Evolutionary conservation across 1,140 invertebrate genomes (phyloP).

Genomic region (Sarcophaga bullata): DNA sequence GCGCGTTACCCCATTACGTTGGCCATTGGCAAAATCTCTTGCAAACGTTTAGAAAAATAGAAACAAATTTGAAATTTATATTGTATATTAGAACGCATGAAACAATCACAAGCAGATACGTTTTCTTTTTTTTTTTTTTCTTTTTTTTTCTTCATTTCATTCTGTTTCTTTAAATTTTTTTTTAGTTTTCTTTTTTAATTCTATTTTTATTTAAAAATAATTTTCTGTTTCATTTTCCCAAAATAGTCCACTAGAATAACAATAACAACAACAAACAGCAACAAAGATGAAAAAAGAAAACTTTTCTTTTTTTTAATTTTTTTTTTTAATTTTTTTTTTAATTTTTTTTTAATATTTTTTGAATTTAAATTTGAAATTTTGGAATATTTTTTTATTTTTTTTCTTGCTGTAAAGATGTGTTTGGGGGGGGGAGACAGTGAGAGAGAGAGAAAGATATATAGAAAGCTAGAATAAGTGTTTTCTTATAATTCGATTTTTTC

Average conservation of each 20-base stretch:
- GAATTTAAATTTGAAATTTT: background rate
- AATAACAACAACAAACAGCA: background rate
- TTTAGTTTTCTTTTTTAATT: background rate
- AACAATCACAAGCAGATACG: too few relatives aligned
- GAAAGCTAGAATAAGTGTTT: too few relatives aligned
- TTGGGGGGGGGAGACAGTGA: background rate
- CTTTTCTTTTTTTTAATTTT: background rate
- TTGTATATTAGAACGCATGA: background rate
- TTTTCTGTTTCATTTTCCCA: slow-evolving; percentile 17
- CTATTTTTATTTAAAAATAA: slow-evolving; percentile 5
- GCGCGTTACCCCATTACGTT: slow-evolving; percentile 44
- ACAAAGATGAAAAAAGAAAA: too few relatives aligned
- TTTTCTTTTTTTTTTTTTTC: too few relatives aligned
- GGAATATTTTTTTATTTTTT: background rate
- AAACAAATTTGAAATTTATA: slow-evolving; percentile 11
- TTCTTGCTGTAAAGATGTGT: background rate
- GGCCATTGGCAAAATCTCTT: slow-evolving; percentile 35
- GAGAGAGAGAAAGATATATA: too few relatives aligned
- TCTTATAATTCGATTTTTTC: background rate
- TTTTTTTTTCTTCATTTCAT: too few relatives aligned
- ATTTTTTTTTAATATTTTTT: background rate
- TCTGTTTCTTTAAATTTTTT: too few relatives aligned
- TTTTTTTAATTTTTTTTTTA: background rate
- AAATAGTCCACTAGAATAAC: slow-evolving; percentile 5
- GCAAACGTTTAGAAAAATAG: background rate